Base-by-base conservation (phyloP, 2,888 invertebrate species). In the Andrena fulva region DNA sequence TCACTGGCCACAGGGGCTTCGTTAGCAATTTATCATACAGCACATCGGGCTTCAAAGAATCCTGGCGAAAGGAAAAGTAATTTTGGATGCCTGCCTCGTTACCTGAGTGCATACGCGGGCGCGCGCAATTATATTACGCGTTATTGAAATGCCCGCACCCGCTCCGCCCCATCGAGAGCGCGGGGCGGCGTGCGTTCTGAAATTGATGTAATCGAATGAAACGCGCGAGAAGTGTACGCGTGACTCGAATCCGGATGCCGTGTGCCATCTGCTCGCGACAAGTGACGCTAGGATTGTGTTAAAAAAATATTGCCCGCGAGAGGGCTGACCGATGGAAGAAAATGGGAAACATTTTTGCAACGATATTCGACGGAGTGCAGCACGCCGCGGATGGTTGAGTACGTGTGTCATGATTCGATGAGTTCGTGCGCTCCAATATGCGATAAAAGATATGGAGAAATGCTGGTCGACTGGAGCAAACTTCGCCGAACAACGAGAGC, bases 131-230 rank as follows among this genome's bases (percentile, higher is more conserved):
- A 71, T 66, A 59, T 66, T 52, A 66, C 81, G 66, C 52, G 81
- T 70, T 80, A 80, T 80, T 80, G 79, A 80, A 80, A 80, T 80
- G 64, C 42, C 59, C 35, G 64, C 50, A 27, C 7, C 10, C 31
- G 24, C 24, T 31, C 35, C 35, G 12, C 12, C 7, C 20, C 27
- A 5, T 29, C 29, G 3, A 12, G n/a, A 42, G 12, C 42, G 29
- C 7, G 10, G 8, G 42, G 2, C 20, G 16, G 33, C 8, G 24
- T 29, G 52, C 64, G 29, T 60, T 80, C 80, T 60, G 60, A 71
- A 80, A 80, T 80, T 80, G 71, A 71, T 66, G 81, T 80, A 80
- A 80, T 80, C 72, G 79, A 80, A 80, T 80, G 70, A 80, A 80
- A 80, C 60, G 56, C 71, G 79, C 79, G 64, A 56, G 56, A 52